Conservation (phyloP, 1,140 invertebrate species). For the Drosophila sucinea region DNA sequence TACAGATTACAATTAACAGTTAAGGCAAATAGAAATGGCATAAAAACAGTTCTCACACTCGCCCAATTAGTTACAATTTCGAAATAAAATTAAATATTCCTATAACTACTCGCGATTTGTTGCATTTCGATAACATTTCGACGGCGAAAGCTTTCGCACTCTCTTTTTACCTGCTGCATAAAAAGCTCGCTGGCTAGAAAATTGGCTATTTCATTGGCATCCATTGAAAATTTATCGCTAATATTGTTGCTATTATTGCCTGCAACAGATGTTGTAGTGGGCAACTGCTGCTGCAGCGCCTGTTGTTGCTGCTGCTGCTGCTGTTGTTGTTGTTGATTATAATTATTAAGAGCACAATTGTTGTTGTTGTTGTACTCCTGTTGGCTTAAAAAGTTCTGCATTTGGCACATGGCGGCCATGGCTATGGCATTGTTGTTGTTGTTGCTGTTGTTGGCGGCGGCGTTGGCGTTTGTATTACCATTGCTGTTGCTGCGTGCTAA, state of each 20-base stretch:
- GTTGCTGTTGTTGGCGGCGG: conserved; percentile 30
- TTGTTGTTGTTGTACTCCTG: conserved; percentile 45
- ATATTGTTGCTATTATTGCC: conserved; percentile 26
- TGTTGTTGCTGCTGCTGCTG: conserved; percentile 40
- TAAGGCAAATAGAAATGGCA: too few species aligned
- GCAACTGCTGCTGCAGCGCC: conserved; percentile 13
- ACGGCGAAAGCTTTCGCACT: background rate
- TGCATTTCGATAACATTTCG: background rate
- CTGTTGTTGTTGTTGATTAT: conserved; percentile 56
- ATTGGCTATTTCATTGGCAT: conserved; percentile 91
- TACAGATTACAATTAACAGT: background rate
- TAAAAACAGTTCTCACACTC: too few species aligned
- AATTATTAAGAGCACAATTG: conserved; percentile 57
- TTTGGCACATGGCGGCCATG: conserved; percentile 75
- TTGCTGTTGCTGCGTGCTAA: conserved; percentile 47
- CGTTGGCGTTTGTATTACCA: conserved; percentile 45
- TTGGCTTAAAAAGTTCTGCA: conserved; percentile 73
- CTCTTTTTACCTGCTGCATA: conserved; percentile 88
- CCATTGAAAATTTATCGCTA: conserved; percentile 84
- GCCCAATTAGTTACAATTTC: too few species aligned
- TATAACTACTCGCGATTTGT: background rate
- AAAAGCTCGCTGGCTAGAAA: conserved; percentile 91
- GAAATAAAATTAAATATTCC: too few species aligned
- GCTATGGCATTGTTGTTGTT: conserved; percentile 55
- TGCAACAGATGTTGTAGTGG: conserved; percentile 16